Evolutionary conservation across 2,888 invertebrate genomes (phyloP), one percentile per base, ranked within the genome.

Genomic region (Metellina segmentata): DNA sequence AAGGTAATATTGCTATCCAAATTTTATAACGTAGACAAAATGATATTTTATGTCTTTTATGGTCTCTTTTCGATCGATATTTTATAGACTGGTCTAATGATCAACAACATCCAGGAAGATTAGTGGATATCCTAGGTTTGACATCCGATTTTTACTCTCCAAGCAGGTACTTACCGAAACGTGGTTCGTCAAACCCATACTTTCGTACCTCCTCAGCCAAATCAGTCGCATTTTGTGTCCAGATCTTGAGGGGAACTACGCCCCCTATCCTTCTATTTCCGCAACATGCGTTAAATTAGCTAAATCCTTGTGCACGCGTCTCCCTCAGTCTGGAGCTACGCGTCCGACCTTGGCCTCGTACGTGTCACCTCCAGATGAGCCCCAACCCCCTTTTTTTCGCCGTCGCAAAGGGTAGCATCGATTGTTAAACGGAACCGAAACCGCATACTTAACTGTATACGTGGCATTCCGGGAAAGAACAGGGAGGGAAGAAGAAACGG

Each of bases 361-460:
- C 79, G 34, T 85, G 81, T 85, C 79, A 85, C 85, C 83, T 90
- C 79, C 89, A 69, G 78, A 86, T 70, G 86, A 78, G 53, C 69
- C 78, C 20, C 61, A 19, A n/a, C n/a, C 49, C 53, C 51, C 48
- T 48, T 75, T 53, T 75, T 20, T 34, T 61, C 20, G 49, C 51
- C 34, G 34, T 61, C n/a, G n/a, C 61, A 6, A 53, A 86, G 61
- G 69, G 71, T 75, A 71, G 48, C 90, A 90, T 90, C 86, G 90
- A 90, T 90, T 90, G 75, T 81, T 81, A 20, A 83, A 78, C 72
- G 79, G 78, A 85, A 83, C 89, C 52, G 77, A 71, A 70, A 78
- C 53, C 89, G 53, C 87, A 87, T 90, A 90, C 89, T 90, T 90
- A 90, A 52, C 81, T 86, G 81, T 85, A 70, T 90, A 85, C 81